Percentiles rank a stretch among this genome's conserved stretches.
Evolutionary conservation across 2,113 vertebrate genomes (phyloP).

Genomic region (Lamprotornis superbus): DNA sequence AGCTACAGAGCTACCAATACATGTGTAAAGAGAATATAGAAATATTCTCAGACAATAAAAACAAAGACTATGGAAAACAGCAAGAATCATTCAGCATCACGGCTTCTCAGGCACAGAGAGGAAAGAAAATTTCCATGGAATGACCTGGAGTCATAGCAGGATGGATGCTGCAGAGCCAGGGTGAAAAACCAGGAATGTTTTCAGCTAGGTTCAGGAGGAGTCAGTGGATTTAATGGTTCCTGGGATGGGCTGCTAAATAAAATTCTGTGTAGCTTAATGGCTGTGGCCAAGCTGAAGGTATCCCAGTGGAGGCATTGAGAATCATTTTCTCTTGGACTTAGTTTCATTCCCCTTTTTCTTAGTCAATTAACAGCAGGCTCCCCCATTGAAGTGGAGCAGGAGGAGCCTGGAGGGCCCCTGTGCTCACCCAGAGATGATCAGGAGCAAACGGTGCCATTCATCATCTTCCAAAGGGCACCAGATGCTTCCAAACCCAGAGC

Average conservation of each 20-base stretch:
- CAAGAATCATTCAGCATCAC: background rate
- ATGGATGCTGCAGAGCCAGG: background rate
- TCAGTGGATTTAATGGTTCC: background rate
- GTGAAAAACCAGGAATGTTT: background rate
- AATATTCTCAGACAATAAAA: too few relatives aligned
- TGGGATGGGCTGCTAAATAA: background rate
- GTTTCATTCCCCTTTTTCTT: constrained; percentile 25
- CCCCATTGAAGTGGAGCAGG: background rate
- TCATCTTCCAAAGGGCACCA: constrained; percentile 23
- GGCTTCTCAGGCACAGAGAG: background rate
- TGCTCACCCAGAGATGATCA: background rate
- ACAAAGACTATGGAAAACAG: background rate
- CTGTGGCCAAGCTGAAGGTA: background rate
- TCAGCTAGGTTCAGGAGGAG: background rate
- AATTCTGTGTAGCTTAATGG: background rate
- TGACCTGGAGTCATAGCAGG: background rate
- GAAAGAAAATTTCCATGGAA: background rate
- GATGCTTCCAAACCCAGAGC: constrained; percentile 1
- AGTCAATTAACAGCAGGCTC: constrained; percentile 31
- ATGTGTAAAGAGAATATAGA: too few relatives aligned
- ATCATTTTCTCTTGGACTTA: background rate
- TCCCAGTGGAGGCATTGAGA: background rate
- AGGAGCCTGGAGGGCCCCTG: background rate
- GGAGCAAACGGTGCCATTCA: background rate
- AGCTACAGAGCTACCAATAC: background rate